Base-by-base conservation (phyloP, 2,113 vertebrate species). In the Sander lucioperca region DNA sequence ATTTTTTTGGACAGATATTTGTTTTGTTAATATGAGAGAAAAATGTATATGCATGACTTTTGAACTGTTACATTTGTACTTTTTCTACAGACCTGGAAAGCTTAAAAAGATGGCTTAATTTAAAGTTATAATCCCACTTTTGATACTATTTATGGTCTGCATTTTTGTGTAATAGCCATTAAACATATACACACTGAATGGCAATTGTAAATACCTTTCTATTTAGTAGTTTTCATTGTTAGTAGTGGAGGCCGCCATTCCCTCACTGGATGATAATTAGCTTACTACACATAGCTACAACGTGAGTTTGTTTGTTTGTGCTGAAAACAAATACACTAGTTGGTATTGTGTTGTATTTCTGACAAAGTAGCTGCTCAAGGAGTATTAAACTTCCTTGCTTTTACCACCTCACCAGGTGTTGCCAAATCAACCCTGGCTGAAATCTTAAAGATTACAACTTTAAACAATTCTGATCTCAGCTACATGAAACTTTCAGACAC, bases 1-100 rank as follows among this genome's bases (percentile, higher is more conserved):
- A 36, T 48, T 82, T 62, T 83, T 80, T 83, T 77, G 12, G 68
- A 74, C 11, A 74, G 63, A 88, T 57, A 54, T 79, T 83, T 86
- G n/a, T 78, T 30, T 64, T 87, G 18, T 47, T 66, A 25, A 79
- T 51, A 50, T 39, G 51, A 66, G 18, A 59, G 47, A 54, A 13
- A 68, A 61, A 21, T 25, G 14, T 62, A 48, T 66, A 56, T 15
- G 23, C 65, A 48, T 62, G 11, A 63, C 25, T 11, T 43, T 57
- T 70, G 11, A 65, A 68, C 23, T 53, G 63, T 73, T 70, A 56
- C 23, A 21, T 79, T 80, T 81, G 2, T 68, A 70, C 19, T 56
- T 72, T 56, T 84, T 72, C 25, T 65, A 30, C 47, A 25, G 27
- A 69, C 59, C 39, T 59, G 2, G 77, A 69, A 69, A 67, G n/a